These are phyloP conservation scores for Euleptes europaea DNA, from an alignment of 2,113 vertebrate genomes.

Conservation along the genomic window DNA sequence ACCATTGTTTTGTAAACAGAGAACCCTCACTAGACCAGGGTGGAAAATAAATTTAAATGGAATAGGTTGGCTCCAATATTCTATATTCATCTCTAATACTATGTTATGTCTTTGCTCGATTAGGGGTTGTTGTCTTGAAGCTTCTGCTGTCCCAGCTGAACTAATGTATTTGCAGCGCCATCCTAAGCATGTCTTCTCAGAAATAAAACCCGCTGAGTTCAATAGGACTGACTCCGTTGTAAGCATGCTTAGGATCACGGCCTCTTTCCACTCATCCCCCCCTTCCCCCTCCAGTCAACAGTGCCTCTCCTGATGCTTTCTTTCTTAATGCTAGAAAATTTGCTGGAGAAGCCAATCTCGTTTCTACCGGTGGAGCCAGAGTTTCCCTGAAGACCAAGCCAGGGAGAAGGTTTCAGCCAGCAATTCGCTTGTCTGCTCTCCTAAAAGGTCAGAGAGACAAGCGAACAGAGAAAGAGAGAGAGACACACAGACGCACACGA, in stretches of 20 bases:
- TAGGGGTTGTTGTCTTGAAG: neutral
- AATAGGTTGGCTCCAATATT: neutral
- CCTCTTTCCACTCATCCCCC: neutral
- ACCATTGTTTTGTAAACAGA: too few relatives aligned
- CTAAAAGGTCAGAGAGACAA: slow-evolving; percentile 9
- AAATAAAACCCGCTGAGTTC: too few relatives aligned
- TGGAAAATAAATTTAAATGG: neutral
- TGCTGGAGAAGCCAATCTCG: neutral
- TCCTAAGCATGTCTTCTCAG: too few relatives aligned
- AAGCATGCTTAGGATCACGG: too few relatives aligned
- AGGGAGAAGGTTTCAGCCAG: accelerated
- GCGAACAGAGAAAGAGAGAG: neutral
- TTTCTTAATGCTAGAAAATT: neutral
- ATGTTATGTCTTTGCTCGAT: neutral
- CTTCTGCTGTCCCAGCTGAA: neutral
- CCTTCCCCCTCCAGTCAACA: neutral
- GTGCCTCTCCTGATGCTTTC: neutral
- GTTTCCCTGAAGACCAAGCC: neutral
- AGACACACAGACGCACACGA: neutral
- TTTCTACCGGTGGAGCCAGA: neutral
- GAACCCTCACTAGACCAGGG: neutral
- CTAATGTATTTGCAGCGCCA: neutral
- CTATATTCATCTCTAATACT: neutral
- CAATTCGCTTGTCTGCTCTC: accelerated
- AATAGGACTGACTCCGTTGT: too few relatives aligned